A percentile compares a stretch with the other conserved stretches of the same genome.
These are phyloP conservation scores for Lacerta viridis DNA, from an alignment of 2,797 vertebrate genomes.

Conservation along the genomic window DNA sequence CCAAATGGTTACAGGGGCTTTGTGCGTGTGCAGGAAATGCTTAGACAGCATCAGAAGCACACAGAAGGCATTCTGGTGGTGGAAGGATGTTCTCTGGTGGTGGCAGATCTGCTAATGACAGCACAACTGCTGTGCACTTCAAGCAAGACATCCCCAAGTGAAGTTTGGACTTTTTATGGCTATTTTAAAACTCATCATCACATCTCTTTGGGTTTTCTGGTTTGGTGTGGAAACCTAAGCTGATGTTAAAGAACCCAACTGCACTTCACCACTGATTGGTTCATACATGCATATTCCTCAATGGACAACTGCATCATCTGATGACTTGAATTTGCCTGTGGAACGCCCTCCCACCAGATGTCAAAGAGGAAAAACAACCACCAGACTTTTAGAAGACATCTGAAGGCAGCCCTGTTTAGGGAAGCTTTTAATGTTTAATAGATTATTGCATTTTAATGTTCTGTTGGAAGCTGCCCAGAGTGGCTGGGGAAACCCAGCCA, in stretches of 20 bases:
- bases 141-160: not conserved
- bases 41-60: not conserved
- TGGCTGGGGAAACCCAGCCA: no score
- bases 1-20: not conserved
- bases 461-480: no score
- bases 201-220: not conserved
- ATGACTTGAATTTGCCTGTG: no score
- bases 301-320: not conserved
- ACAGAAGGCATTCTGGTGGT: not conserved
- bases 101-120: not conserved
- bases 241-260: no score
- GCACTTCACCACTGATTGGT: not conserved
- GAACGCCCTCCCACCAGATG: no score
- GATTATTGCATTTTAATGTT: no score
- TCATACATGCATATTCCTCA: not conserved
- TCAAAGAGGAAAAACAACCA: no score
- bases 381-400: no score
- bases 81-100: not conserved
- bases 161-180: not conserved
- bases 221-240: no score
- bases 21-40: not conserved
- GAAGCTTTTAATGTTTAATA: no score
- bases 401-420: no score
- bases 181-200: not conserved
- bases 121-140: not conserved